Percentiles rank a stretch among this genome's conserved stretches.
Evolutionary conservation across 1,140 invertebrate genomes (phyloP).

Genomic region (Lepidurus apus): DNA sequence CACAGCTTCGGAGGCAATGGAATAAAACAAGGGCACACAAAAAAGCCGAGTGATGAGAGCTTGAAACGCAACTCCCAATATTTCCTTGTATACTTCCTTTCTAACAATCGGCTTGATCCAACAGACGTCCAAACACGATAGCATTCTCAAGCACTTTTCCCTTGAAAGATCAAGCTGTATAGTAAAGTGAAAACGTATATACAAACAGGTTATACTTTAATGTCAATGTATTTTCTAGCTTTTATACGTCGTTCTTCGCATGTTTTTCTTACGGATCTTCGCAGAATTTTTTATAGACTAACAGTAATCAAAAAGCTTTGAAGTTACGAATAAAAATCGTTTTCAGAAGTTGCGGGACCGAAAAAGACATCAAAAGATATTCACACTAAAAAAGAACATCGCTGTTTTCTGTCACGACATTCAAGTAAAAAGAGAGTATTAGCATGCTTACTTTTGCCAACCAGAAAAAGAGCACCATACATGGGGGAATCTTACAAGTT

Average conservation of each 20-base stretch:
- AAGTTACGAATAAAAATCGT: no score
- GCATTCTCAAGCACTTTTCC: background rate
- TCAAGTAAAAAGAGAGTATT: constrained; percentile 2
- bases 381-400: background rate
- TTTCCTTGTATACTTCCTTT: background rate
- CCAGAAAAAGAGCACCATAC: constrained; percentile 1
- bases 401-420: background rate
- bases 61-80: background rate
- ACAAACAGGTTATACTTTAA: no score
- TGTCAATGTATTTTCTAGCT: no score
- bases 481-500: background rate
- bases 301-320: no score
- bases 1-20: constrained; percentile 16
- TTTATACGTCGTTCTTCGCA: no score
- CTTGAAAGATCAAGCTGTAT: no score
- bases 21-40: background rate
- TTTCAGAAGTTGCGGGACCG: background rate
- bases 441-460: constrained; percentile 8
- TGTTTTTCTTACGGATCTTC: no score
- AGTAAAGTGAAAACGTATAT: no score
- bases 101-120: background rate
- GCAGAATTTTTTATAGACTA: no score
- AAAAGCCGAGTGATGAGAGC: constrained; percentile 1
- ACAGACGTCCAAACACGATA: background rate
- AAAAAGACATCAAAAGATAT: background rate